Evolutionary conservation across 2,113 vertebrate species (phyloP).

Genomic region (Mormyrus iriodes): DNA sequence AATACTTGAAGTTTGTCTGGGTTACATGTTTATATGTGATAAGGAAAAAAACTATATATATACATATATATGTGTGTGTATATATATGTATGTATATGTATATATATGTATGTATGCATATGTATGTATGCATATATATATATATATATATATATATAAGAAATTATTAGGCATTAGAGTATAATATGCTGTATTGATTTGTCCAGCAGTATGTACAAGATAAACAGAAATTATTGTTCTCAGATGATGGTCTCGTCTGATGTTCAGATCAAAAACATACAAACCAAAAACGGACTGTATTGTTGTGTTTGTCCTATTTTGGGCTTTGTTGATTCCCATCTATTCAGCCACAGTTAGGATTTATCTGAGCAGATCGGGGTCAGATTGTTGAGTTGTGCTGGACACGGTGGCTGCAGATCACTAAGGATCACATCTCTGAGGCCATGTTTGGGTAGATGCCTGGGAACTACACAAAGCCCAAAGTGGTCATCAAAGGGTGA

Average conservation of each 20-base stretch:
- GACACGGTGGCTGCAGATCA: neutral
- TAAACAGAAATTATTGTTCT: neutral
- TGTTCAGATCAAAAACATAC: neutral
- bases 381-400: neutral
- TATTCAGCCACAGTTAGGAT: neutral
- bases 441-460: neutral
- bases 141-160: neutral
- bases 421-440: neutral
- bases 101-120: neutral
- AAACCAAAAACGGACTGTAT: neutral
- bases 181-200: neutral
- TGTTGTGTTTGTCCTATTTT: neutral
- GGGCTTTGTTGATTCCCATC: neutral
- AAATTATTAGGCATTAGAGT: neutral
- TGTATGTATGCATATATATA: neutral
- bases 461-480: neutral
- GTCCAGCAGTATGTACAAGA: neutral
- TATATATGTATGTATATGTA: neutral
- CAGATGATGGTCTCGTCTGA: neutral
- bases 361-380: neutral
- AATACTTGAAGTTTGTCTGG: neutral
- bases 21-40: neutral
- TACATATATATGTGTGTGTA: too few relatives aligned
- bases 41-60: too few relatives aligned
- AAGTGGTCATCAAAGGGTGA: neutral